Evolutionary conservation across 1,140 invertebrate species (phyloP).

Genomic region (Uloborus diversus): DNA sequence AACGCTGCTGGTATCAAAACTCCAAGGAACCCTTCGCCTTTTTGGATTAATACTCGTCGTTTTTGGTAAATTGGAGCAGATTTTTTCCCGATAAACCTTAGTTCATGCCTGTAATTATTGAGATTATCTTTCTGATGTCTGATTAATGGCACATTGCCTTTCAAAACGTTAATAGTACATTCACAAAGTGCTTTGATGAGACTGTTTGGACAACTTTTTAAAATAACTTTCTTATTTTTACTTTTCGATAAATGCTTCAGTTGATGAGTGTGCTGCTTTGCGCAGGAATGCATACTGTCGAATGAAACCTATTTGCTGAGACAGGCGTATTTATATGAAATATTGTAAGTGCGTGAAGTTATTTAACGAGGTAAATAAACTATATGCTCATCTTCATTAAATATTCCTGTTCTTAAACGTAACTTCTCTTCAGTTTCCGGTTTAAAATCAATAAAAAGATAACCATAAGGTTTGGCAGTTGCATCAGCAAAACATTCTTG

Average conservation of each 20-base stretch:
- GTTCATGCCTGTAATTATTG: not conserved
- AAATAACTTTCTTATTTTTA: not conserved
- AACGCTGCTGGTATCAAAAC: not conserved
- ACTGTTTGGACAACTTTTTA: not conserved
- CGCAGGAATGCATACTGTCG: not conserved
- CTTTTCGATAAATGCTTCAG: not conserved
- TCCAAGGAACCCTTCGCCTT: not conserved
- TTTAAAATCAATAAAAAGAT: constrained; percentile 6
- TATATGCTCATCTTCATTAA: not conserved
- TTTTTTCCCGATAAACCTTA: not conserved
- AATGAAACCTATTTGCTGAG: not conserved
- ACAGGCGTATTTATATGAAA: no score
- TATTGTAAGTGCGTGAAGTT: no score
- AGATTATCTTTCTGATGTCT: not conserved
- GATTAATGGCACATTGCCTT: not conserved
- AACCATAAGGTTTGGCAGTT: constrained; percentile 4
- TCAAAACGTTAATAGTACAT: not conserved
- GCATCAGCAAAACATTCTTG: not conserved
- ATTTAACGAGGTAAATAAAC: not conserved
- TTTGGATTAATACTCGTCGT: not conserved
- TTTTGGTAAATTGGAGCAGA: not conserved
- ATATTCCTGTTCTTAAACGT: not conserved
- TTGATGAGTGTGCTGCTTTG: not conserved
- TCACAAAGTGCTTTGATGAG: constrained; percentile 2
- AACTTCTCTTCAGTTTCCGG: not conserved